Evolutionary conservation across 2,888 invertebrate species (phyloP).

Genomic region (Schizotus pectinicornis): DNA sequence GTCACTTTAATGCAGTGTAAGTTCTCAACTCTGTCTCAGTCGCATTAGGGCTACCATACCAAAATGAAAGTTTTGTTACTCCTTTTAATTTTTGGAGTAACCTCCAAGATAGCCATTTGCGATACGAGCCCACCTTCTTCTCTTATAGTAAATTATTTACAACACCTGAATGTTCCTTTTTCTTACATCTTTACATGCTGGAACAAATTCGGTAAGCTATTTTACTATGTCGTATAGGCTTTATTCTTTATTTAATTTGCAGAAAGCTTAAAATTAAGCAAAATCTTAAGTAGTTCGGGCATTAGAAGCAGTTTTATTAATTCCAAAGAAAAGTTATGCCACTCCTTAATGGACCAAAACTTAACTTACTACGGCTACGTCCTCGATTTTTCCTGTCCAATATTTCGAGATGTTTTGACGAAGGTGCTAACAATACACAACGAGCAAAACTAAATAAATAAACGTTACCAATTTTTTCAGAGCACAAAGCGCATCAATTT

Average conservation of each 20-base stretch:
- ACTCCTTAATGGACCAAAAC: conserved; percentile 4
- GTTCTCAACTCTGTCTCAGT: no score
- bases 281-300: background rate
- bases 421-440: background rate
- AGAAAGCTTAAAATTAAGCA: background rate
- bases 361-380: conserved; percentile 15
- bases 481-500: conserved; percentile 3
- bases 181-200: conserved; percentile 20
- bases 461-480: conserved; percentile 1
- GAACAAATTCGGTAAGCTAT: conserved; percentile 8
- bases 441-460: no score
- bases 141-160: conserved; percentile 14
- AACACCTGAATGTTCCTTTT: background rate
- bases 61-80: background rate
- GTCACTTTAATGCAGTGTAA: no score
- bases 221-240: no score
- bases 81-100: background rate
- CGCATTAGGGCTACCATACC: background rate
- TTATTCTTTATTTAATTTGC: no score
- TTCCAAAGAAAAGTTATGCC: background rate
- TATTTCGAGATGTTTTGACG: conserved; percentile 1
- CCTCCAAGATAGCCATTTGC: no score
- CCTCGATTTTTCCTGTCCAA: conserved; percentile 9
- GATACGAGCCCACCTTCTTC: background rate
- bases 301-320: conserved; percentile 5